These are phyloP conservation scores for Takifugu ocellatus DNA, from an alignment of 2,797 vertebrate genomes.

Conservation along the genomic window DNA sequence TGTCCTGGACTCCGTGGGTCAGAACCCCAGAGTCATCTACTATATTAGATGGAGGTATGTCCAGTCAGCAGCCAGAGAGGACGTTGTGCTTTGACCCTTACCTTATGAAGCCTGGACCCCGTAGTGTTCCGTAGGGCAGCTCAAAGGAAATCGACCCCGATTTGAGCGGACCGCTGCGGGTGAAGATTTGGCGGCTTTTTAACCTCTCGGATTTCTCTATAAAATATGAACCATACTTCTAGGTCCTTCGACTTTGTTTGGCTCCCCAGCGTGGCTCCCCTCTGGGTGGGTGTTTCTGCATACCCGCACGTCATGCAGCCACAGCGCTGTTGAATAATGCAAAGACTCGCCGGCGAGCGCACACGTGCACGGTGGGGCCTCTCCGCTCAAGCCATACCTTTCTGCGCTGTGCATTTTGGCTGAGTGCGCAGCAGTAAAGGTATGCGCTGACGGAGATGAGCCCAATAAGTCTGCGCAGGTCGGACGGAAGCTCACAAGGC, in stretches of 20 bases:
- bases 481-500: neutral
- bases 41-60: conserved; percentile 61
- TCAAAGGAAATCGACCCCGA: conserved; percentile 29
- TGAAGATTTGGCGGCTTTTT: no score
- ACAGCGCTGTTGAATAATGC: conserved; percentile 61
- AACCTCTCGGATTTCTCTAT: neutral
- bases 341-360: conserved; percentile 54
- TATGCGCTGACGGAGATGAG: conserved; percentile 19
- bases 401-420: conserved; percentile 30
- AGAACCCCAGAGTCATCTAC: conserved; percentile 55
- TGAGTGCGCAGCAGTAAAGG: conserved; percentile 11
- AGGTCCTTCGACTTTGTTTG: neutral
- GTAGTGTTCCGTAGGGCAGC: conserved; percentile 30
- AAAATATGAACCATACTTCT: neutral
- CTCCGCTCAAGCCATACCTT: conserved; percentile 43
- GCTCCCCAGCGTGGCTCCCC: neutral
- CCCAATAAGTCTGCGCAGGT: neutral
- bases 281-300: conserved; percentile 31
- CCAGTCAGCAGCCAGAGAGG: conserved; percentile 59
- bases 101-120: conserved; percentile 51
- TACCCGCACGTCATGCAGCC: conserved; percentile 46
- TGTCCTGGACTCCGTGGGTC: conserved; percentile 44
- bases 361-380: conserved; percentile 45
- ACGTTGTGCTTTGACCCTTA: conserved; percentile 53
- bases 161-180: neutral